Evolutionary conservation across 2,888 invertebrate species (phyloP), one percentile per base, ranked within the genome.

Genomic region (Lypha dubia): DNA sequence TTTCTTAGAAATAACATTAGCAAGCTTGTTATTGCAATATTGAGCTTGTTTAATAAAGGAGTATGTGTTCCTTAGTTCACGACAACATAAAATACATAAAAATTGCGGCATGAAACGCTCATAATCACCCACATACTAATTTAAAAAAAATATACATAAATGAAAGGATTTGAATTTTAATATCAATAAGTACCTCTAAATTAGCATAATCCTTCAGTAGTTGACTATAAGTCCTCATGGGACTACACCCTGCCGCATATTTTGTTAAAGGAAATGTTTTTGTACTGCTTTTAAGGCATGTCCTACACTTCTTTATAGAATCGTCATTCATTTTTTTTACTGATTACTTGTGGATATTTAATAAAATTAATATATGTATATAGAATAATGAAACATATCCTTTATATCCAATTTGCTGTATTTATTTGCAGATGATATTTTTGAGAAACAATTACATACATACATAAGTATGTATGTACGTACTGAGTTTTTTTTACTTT

Each of bases 11-110:
- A 56, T 77, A 9, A 62, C 11, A 44, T 60, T 71, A 58, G 88
- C 38, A 22, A 90, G 86, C 65, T 88, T 86, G 9, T 85, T 86
- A 17, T 89, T 87, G 15, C 87, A 87, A 44, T 87, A 81, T 4
- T 87, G 88, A 0, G 86, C 89, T 81, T 88, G 88, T 24, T 86
- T 17, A 8, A 90, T 88, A 70, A 90, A 90, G 4, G 70, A 80
- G 22, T 88, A 88, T 0, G 88, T 87, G 35, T 83, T 86, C 35
- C 87, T 86, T 32, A 90, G 63, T 22, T 87, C 86, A 9, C 56
- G 73, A 22, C 86, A 58, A 63, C 90, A 90, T 15, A 49, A 17
- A 7, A 35, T 0, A 22, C 84, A 84, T 13, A 84, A 38, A 28
- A 68, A 46, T 56, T 84, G 84, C 6, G 84, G 80, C 77, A 84